phyloP scores from a whole-genome alignment of 2,113 vertebrate species.

The Stigmatopora argus region DNA sequence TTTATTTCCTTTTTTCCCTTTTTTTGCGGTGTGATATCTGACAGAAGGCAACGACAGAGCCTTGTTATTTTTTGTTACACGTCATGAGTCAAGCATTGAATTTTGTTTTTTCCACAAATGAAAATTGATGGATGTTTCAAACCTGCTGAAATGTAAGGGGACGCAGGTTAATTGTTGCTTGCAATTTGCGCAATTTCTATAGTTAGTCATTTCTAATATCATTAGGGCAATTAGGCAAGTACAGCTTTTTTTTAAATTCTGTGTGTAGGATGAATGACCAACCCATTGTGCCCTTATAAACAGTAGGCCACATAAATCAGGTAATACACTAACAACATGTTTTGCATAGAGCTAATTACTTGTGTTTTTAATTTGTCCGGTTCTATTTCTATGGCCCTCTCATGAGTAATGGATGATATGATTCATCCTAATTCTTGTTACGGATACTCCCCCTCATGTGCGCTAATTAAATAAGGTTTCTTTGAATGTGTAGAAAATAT shows the following conservation, averaged over 20 bases:
- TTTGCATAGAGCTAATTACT: constrained; percentile 76
- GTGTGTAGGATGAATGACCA: constrained; percentile 65
- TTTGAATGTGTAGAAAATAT: constrained; percentile 46
- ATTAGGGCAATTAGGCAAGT: constrained; percentile 75
- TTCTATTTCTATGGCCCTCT: constrained; percentile 65
- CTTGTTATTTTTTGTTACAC: constrained; percentile 54
- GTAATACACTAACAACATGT: constrained; percentile 73
- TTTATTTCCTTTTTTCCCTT: too few species aligned
- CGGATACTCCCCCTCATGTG: constrained; percentile 52
- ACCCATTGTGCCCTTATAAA: constrained; percentile 68
- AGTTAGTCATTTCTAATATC: constrained; percentile 76
- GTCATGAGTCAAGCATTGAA: constrained; percentile 69
- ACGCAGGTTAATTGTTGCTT: constrained; percentile 72
- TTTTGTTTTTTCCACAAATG: constrained; percentile 69
- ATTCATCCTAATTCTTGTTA: constrained; percentile 64
- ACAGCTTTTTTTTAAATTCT: constrained; percentile 75
- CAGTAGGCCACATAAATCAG: constrained; percentile 74
- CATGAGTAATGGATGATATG: constrained; percentile 68
- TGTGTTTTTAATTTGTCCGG: constrained; percentile 74
- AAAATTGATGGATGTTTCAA: constrained; percentile 70
- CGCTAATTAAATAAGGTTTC: constrained; percentile 54
- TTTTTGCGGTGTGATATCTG: constrained; percentile 16
- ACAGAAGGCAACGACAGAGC: constrained; percentile 38
- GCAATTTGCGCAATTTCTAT: constrained; percentile 71
- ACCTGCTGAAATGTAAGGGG: constrained; percentile 64